Conservation (phyloP, 2,797 vertebrate species). For the Squalus acanthias region DNA sequence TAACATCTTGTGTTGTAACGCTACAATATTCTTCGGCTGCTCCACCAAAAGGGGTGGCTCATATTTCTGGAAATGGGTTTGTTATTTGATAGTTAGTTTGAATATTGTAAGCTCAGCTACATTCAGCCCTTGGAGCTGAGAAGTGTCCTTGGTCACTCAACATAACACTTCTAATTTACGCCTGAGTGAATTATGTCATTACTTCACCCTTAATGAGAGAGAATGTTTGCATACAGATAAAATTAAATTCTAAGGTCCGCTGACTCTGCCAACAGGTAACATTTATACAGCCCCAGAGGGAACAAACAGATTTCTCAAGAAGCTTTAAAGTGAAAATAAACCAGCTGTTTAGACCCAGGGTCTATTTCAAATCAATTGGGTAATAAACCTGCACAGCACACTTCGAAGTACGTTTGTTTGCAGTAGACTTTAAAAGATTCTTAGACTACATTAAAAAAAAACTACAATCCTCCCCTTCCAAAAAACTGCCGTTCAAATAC, state of each 20-base stretch:
- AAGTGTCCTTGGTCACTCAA: constrained; percentile 23
- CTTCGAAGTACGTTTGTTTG: background rate
- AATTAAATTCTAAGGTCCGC: constrained; percentile 90
- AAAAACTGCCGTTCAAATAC: background rate
- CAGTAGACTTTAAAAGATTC: background rate
- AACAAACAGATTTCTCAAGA: constrained; percentile 49
- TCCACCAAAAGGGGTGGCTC: background rate
- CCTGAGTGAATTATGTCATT: constrained; percentile 74
- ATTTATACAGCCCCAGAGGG: constrained; percentile 64
- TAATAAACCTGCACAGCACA: background rate
- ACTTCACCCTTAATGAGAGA: constrained; percentile 79
- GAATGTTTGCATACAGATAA: constrained; percentile 88
- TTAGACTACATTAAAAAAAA: background rate
- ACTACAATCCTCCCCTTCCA: background rate
- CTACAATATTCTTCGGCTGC: background rate
- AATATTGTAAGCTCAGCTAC: background rate
- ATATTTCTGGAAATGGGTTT: background rate
- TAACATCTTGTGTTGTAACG: background rate
- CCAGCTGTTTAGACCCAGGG: constrained; percentile 39
- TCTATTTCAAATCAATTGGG: constrained; percentile 29
- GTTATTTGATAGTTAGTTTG: constrained; percentile 9
- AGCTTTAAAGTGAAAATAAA: constrained; percentile 43
- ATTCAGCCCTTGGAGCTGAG: constrained; percentile 24
- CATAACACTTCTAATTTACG: constrained; percentile 49
- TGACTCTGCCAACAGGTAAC: constrained; percentile 87